Conservation (phyloP, 2,888 invertebrate species). For the Pollenia labialis region DNA sequence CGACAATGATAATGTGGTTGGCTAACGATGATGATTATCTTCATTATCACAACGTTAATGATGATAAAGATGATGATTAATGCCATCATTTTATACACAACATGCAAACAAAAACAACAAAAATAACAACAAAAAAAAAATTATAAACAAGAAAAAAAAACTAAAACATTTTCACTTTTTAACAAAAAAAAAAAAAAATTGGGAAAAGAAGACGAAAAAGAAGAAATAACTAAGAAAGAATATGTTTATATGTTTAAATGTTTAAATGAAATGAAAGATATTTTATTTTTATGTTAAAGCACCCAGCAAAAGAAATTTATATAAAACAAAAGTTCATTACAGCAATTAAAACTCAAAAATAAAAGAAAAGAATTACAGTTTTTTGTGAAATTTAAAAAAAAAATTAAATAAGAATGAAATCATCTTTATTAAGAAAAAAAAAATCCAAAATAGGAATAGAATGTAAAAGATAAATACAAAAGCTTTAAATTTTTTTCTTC, state of each 20-base stretch:
- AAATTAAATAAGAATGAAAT: constrained; percentile 32
- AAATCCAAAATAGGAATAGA: neutral
- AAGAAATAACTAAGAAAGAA: constrained; percentile 18
- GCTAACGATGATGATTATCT: constrained; percentile 49
- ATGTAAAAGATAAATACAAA: neutral
- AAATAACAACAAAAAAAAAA: constrained; percentile 34
- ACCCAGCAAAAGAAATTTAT: constrained; percentile 5
- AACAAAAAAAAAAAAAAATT: constrained; percentile 53
- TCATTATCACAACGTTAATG: constrained; percentile 35
- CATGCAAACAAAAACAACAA: constrained; percentile 18
- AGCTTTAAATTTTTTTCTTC: neutral
- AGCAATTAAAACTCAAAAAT: constrained; percentile 30
- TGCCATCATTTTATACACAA: constrained; percentile 8
- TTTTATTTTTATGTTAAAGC: constrained; percentile 17
- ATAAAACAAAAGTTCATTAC: constrained; percentile 29
- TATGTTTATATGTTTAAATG: constrained; percentile 17
- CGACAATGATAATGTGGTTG: constrained; percentile 40
- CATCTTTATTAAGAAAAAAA: constrained; percentile 16
- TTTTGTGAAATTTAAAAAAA: constrained; percentile 47
- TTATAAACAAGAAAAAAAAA: constrained; percentile 51
- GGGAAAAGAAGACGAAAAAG: constrained; percentile 8
- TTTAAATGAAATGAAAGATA: constrained; percentile 51
- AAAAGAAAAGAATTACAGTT: constrained; percentile 31
- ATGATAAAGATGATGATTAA: constrained; percentile 60
- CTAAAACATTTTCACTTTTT: constrained; percentile 73